Base-by-base conservation (phyloP, 2,888 invertebrate species). In the Caenorhabditis wallacei region DNA sequence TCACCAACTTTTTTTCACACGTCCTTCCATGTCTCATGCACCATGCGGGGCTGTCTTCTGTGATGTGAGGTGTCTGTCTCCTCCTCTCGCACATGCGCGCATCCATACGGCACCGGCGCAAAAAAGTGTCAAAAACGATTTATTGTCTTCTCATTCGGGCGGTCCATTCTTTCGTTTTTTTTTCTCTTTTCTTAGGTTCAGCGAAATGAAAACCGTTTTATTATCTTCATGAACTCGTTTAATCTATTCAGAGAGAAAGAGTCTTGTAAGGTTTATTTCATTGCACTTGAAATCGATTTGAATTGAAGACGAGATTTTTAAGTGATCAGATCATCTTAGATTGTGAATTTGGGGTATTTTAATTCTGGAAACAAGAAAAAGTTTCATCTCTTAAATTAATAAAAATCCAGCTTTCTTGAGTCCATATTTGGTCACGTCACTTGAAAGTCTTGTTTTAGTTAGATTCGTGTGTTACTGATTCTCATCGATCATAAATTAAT, bases 111-210 rank as follows among this genome's bases (percentile, higher is more conserved):
- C 56, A 56, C 56, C 56, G 54, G 56, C 64, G 71, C 63, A 74
- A 74, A 74, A 74, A 74, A 74, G 64, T 74, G 74, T 74, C 74
- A 74, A 74, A 56, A 40, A 40, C 74, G 74, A 74, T 74, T 74
- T 74, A 74, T 74, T 63, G 22, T 63, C 56, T 53, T 56, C 40
- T 61, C 46, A 26, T 71, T 66, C 66, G 53, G 69, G 56, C 46
- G 46, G 43, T 43, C 43, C 43, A 22, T 43, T 43, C 61, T 24
- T 43, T 20, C 26, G n/a, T 24, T 43, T 24, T 43, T 61, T 24
- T n/a, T 43, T 43, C n/a, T 46, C 43, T 26, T 22, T 59, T 22
- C 1, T 61, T n/a, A 24, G 24, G 43, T 61, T 43, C n/a, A 16
- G 13, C 1, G 16, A 3, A 43, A 61, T 43, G 16, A 43, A 26